Conservation (phyloP, 2,113 vertebrate species). For the Hypocryptadius cinnamomeus region DNA sequence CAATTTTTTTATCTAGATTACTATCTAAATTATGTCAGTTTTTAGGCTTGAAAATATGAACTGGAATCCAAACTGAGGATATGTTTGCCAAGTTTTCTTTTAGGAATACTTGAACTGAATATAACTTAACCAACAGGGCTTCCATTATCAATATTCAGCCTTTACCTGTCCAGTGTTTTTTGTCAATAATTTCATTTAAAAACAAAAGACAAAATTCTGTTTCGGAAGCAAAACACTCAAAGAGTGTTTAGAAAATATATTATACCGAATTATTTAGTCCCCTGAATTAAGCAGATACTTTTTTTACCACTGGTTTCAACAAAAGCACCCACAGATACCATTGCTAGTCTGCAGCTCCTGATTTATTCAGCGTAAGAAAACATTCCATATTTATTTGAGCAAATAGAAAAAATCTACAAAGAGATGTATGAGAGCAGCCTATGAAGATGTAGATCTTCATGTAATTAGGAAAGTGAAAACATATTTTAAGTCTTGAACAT, state of each 20-base stretch:
- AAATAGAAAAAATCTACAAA: background rate
- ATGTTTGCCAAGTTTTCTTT: background rate
- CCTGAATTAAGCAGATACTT: background rate
- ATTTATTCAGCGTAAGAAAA: background rate
- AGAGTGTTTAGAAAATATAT: background rate
- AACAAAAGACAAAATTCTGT: background rate
- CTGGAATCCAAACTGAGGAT: background rate
- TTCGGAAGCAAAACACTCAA: background rate
- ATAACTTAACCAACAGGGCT: background rate
- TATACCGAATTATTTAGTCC: background rate
- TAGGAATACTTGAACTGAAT: background rate
- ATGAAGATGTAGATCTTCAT: background rate
- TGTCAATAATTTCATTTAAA: background rate
- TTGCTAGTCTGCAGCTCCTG: background rate
- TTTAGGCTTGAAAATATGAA: background rate
- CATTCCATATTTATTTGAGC: background rate
- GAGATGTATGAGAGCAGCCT: background rate
- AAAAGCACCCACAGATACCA: background rate
- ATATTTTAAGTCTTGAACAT: background rate
- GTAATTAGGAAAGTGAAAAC: background rate
- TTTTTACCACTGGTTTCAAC: background rate
- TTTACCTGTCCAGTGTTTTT: background rate
- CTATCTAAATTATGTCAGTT: background rate
- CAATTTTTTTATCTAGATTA: background rate
- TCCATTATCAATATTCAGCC: background rate